Percentiles rank a stretch among this genome's conserved stretches.
Conservation (phyloP, 2,797 vertebrate genomes). For the Spinus olivaceus region DNA sequence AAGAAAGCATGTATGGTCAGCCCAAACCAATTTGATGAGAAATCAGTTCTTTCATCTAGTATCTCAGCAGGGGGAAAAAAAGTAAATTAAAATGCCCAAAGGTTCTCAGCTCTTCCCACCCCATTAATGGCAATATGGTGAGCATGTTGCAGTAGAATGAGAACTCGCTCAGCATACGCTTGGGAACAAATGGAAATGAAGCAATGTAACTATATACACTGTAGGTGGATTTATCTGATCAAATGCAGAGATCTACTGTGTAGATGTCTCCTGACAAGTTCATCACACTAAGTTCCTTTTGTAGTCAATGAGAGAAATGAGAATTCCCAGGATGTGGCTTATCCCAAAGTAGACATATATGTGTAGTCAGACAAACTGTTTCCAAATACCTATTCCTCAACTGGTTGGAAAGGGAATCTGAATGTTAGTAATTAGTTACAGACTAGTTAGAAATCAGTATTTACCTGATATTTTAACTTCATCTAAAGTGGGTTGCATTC, state of each 20-base stretch:
- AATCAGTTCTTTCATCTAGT: background rate
- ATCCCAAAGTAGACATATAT: background rate
- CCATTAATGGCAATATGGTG: background rate
- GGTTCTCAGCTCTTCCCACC: background rate
- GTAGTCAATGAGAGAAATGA: background rate
- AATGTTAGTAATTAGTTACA: background rate
- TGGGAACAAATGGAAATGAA: constrained; percentile 18
- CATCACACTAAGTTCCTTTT: background rate
- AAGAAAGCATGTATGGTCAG: background rate
- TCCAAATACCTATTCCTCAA: background rate
- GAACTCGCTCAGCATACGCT: background rate
- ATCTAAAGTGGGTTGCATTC: background rate
- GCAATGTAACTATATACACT: background rate
- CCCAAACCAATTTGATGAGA: background rate
- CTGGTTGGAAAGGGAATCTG: background rate
- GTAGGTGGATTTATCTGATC: constrained; percentile 55
- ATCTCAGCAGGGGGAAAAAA: background rate
- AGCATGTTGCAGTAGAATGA: background rate
- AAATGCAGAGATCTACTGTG: background rate
- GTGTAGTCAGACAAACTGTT: background rate
- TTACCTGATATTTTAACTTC: background rate
- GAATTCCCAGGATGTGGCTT: constrained; percentile 1
- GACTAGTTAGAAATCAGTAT: background rate
- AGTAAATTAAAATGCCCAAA: background rate
- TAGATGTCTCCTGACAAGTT: constrained; percentile 42